Base-by-base conservation (phyloP, 2,888 invertebrate species). In the Opisthograptis luteolata region DNA sequence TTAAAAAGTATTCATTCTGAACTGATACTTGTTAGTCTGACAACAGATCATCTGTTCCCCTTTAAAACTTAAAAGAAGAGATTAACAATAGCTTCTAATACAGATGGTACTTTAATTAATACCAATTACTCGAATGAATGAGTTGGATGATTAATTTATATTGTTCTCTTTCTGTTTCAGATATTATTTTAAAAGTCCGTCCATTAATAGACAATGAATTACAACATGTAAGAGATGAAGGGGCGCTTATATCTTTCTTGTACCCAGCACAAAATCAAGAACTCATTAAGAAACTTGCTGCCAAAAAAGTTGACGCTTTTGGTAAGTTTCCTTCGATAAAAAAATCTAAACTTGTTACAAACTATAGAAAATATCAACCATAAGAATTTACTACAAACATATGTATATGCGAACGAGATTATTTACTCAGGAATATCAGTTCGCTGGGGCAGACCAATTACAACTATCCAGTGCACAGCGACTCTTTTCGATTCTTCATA, bases 181-280 rank as follows among this genome's bases (percentile, higher is more conserved):
- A 97, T 89, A 95, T 96, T 59, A 91, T 96, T 48, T 83, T 96
- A 55, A 96, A 97, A 91, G 94, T 97, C 34, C 92, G 96, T 49
- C 94, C 95, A 62, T 93, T 96, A 24, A 58, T 92, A 35, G 90
- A 92, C 12, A 85, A 84, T 42, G 97, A 97, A 91, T 79, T 96
- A 13, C 81, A 87, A 31, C 87, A 92, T 59, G 92, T 97, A 50
- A 92, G 91, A 68, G 92, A 93, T 45, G 91, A 93, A 49, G 92
- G 94, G 15, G 96, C 95, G 1, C 89, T 97, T 13, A 93, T 97
- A 76, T 96, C 96, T 49, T 96, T 97, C 76, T 80, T 97, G 39
- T 96, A 96, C 79, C 97, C 97, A 1, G 95, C 94, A 3, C 95
- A 96, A 82, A 97, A 97, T 82, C 92, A 94, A 78, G 90, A 92